A percentile compares a stretch with the other conserved stretches of the same genome.
phyloP scores from a whole-genome alignment of 2,888 invertebrate species.

The Latrodectus elegans region DNA sequence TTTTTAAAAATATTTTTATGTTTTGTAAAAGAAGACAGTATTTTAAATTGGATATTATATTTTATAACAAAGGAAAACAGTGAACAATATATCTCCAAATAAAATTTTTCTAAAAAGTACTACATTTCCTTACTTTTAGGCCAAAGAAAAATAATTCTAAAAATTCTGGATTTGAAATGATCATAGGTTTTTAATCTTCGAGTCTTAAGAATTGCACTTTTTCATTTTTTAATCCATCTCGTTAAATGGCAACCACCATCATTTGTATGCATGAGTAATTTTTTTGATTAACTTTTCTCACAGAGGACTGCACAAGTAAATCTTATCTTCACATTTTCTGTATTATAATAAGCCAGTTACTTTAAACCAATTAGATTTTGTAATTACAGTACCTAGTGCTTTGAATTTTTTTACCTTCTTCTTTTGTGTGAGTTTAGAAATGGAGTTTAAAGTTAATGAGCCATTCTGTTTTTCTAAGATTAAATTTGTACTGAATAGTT shows the following conservation, averaged over 20 bases:
- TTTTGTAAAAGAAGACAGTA: too few relatives aligned
- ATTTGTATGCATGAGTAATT: constrained; percentile 39
- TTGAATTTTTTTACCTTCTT: constrained; percentile 22
- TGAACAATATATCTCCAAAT: too few relatives aligned
- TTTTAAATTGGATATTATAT: too few relatives aligned
- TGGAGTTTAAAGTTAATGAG: constrained; percentile 25
- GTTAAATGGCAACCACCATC: constrained; percentile 38
- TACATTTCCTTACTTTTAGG: too few relatives aligned
- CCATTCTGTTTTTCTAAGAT: not conserved
- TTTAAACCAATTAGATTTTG: constrained; percentile 54
- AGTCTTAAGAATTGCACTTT: constrained; percentile 19
- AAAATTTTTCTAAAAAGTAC: too few relatives aligned
- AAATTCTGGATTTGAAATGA: too few relatives aligned
- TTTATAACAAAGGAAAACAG: too few relatives aligned
- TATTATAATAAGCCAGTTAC: constrained; percentile 35
- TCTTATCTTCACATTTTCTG: constrained; percentile 23
- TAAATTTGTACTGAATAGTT: not conserved
- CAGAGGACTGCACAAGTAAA: constrained; percentile 20
- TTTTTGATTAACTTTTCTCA: constrained; percentile 49
- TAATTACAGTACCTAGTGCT: constrained; percentile 23
- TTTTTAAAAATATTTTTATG: too few relatives aligned
- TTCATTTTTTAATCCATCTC: constrained; percentile 34
- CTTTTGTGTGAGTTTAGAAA: not conserved
- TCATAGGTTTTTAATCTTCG: constrained; percentile 22
- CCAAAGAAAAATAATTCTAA: too few relatives aligned